Base-by-base conservation (phyloP, 2,113 vertebrate genomes). In the Telmatochromis bifrenatus region DNA sequence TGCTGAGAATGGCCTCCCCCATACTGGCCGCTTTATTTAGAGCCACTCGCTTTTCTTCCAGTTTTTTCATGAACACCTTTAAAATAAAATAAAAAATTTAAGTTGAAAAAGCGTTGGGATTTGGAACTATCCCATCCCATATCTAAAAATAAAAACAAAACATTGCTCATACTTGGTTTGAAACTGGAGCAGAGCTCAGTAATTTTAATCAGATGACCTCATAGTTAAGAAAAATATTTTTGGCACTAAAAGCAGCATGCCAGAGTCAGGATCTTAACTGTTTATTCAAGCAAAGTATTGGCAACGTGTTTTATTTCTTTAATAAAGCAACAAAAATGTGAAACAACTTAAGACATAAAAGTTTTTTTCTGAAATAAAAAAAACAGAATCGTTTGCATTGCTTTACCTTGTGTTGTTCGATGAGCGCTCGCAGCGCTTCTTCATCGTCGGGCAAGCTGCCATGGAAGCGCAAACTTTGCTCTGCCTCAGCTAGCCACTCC, bases 401-500 rank as follows among this genome's bases (percentile, higher is more conserved):
- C 86, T 97, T 97, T 94, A 97, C 99, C 96, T 97, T 97, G 93
- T 99, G 99, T 84, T 99, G 98, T 58, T 98, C 97, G 14, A 99
- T 98, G 28, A 99, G 97, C 0, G 93, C 90, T 10, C 94, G 94
- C 58, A 99, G 96, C 45, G 98, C 97, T 77, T 99, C 98, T 75
- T 99, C 98, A 19, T 99, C 99, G 7, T 99, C 99, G 14, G 99
- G 98, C 84, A 99, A 97, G 87, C 96, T 87, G 4, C 98, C 99
- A 2, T 99, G 98, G 95, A 99, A 99, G 92, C 98, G 98, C 60
- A 99, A 96, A 88, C 97, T 94, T 93, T 99, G 98, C 88, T 99
- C 99, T 0, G 98, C 99, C 94, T 99, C 98, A 9, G 99, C 98
- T 90, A 99, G 95, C 99, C 99, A 99, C 89, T 99, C 99, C 93